Evolutionary conservation across 2,797 vertebrate species (phyloP), one percentile per base, ranked within the genome.

Genomic region (Bradypodion ventrale): DNA sequence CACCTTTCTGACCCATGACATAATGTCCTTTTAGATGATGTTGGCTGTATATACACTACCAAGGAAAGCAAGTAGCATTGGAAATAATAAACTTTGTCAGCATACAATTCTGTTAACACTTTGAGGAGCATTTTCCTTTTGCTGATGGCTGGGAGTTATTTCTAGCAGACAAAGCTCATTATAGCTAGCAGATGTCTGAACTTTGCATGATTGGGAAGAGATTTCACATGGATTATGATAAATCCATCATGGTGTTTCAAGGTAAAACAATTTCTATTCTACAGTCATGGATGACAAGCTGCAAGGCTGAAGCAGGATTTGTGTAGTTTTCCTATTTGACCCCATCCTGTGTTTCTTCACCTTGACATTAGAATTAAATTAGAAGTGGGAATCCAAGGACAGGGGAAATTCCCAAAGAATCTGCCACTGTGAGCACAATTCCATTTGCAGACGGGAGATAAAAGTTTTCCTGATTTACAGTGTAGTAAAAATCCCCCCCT

Each of bases 181-280:
- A 94, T 84, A 89, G 84, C 76, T 88, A 88, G 80, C 92, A 92
- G 89, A 85, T 92, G 90, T 91, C 84, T 87, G 89, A 91, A 86
- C 89, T 91, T 91, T 90, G 82, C 56, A 88, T 88, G 87, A 92
- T 87, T 89, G 88, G 86, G 89, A 91, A 89, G 88, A 88, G 74
- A 89, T 83, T 78, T 91, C 10, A 0, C 35, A 60, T 59, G 62
- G 80, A 90, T 92, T 86, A 89, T 89, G 90, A 88, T 15, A 87
- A 1, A 13, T 90, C 84, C 89, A 91, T 87, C 83, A 75, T 62
- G 79, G 68, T 69, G 77, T 90, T 92, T 89, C 88, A 83, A 83
- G 83, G 84, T 80, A 69, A 80, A 66, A 78, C 37, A 13, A 81
- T 81, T 76, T 76, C 76, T 76, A 37, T n/a, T 76, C 23, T 69